Evolutionary conservation across 2,888 invertebrate genomes (phyloP).

Genomic region (Drosophila conformis): DNA sequence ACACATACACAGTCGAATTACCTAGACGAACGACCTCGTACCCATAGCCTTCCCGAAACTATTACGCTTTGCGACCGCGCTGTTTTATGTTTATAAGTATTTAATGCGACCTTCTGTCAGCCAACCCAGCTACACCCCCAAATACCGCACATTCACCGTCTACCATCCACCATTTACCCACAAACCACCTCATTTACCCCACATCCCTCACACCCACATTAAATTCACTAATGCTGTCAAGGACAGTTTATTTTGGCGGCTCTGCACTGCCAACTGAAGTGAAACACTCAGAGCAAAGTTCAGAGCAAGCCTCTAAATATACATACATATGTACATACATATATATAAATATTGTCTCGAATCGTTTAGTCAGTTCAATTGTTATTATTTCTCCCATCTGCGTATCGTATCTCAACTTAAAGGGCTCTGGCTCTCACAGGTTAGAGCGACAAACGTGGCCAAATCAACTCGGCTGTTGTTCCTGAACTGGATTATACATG

Average conservation of each 20-base stretch:
- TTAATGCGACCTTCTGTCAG: slow-evolving; percentile 62
- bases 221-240: slow-evolving; percentile 32
- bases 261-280: slow-evolving; percentile 29
- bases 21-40: slow-evolving; percentile 52
- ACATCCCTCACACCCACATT: neutral
- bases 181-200: neutral
- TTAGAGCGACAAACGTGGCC: neutral
- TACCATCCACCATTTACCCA: neutral
- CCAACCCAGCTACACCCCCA: neutral
- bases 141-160: neutral
- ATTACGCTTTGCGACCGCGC: slow-evolving; percentile 46
- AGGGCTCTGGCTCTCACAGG: neutral
- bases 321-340: neutral
- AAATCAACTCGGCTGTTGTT: neutral
- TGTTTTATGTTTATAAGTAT: slow-evolving; percentile 60
- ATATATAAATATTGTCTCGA: neutral
- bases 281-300: neutral
- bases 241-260: slow-evolving; percentile 43
- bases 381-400: neutral
- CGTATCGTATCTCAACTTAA: neutral
- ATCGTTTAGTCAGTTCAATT: neutral
- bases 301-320: neutral
- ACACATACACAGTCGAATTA: slow-evolving; percentile 52
- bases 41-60: slow-evolving; percentile 49
- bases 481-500: neutral